These are phyloP conservation scores for Volucella inflata DNA, from an alignment of 2,888 invertebrate genomes.

Conservation along the genomic window DNA sequence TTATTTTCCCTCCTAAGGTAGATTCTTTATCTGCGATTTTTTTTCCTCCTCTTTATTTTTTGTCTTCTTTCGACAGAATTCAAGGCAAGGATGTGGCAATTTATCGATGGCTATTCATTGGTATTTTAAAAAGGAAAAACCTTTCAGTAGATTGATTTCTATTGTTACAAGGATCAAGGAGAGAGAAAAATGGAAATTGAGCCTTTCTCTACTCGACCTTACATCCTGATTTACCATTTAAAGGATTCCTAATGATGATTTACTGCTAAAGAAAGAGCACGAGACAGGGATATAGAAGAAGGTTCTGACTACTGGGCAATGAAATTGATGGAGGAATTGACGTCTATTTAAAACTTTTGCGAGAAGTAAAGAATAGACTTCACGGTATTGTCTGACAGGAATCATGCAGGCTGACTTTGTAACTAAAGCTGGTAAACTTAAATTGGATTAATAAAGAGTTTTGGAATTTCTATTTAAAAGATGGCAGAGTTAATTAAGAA, in stretches of 20 bases:
- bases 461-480: conserved; percentile 47
- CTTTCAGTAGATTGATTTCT: conserved; percentile 72
- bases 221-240: conserved; percentile 72
- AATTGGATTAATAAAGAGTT: conserved; percentile 56
- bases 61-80: conserved; percentile 2
- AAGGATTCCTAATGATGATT: conserved; percentile 73
- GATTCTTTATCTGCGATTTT: not conserved
- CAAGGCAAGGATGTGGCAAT: conserved; percentile 67
- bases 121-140: conserved; percentile 46
- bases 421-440: conserved; percentile 47
- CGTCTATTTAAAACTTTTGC: conserved; percentile 10
- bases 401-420: conserved; percentile 51
- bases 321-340: conserved; percentile 16
- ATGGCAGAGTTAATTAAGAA: conserved; percentile 19
- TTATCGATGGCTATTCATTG: conserved; percentile 67
- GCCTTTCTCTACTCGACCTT: conserved; percentile 67
- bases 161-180: conserved; percentile 52
- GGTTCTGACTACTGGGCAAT: not conserved
- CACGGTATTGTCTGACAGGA: conserved; percentile 58
- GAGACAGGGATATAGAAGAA: not conserved
- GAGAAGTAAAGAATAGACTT: conserved; percentile 19
- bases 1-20: conserved; percentile 46
- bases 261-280: conserved; percentile 32
- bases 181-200: conserved; percentile 11
- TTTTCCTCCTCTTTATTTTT: conserved; percentile 18